Conservation (phyloP, 1,140 invertebrate species). For the Rhynchophorus ferrugineus region DNA sequence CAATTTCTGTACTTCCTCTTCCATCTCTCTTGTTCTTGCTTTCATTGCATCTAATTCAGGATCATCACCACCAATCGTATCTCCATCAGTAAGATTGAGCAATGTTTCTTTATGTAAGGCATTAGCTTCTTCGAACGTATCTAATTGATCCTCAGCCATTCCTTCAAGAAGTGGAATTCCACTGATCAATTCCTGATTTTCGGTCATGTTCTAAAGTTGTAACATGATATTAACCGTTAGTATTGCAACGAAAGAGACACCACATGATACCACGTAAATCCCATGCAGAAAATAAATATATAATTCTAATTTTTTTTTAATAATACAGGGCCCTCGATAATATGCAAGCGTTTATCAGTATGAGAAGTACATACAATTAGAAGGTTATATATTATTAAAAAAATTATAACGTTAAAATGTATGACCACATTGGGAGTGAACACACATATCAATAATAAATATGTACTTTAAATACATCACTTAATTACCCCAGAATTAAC, state of each 20-base stretch:
- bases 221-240: too few species aligned
- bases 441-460: background rate
- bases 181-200: slow-evolving; percentile 46
- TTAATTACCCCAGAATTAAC: slow-evolving; percentile 1
- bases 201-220: slow-evolving; percentile 43
- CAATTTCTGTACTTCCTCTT: slow-evolving; percentile 97
- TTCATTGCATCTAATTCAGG: slow-evolving; percentile 91
- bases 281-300: too few species aligned
- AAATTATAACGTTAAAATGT: background rate
- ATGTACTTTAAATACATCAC: slow-evolving; percentile 1
- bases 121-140: slow-evolving; percentile 51
- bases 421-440: background rate
- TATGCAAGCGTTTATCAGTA: background rate
- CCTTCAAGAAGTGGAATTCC: slow-evolving; percentile 25
- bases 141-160: slow-evolving; percentile 48
- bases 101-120: slow-evolving; percentile 39
- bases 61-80: slow-evolving; percentile 45
- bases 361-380: too few species aligned
- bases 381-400: too few species aligned
- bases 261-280: too few species aligned
- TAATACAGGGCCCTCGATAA: background rate
- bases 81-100: slow-evolving; percentile 38
- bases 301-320: too few species aligned
- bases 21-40: slow-evolving; percentile 95
- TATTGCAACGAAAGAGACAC: too few species aligned